A percentile compares a stretch with the other conserved stretches of the same genome.
Conservation (phyloP, 2,888 invertebrate species). For the Acanthosepion pharaonis region DNA sequence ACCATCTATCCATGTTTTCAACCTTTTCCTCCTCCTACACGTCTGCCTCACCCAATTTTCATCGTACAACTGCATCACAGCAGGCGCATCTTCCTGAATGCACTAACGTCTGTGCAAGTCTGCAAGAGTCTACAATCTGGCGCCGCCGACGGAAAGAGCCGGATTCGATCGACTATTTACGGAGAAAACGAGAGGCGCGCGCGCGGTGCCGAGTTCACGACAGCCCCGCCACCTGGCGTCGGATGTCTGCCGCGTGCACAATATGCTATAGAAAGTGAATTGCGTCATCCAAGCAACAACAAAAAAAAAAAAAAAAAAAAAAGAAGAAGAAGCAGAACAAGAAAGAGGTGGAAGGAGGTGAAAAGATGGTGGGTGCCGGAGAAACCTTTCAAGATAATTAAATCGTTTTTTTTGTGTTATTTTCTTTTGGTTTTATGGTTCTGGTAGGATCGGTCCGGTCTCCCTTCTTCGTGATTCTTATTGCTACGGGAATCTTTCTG, state of each 20-base stretch:
- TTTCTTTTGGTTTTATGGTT: not conserved
- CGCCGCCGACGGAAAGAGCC: slow-evolving; percentile 18
- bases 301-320: not conserved
- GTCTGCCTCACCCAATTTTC: not conserved
- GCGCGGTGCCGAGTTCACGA: slow-evolving; percentile 33
- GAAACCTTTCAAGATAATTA: slow-evolving; percentile 20
- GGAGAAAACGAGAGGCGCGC: not conserved
- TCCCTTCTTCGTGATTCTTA: too few relatives aligned
- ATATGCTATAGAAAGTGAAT: slow-evolving; percentile 33
- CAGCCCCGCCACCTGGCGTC: slow-evolving; percentile 13
- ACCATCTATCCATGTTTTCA: not conserved
- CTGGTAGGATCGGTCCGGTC: too few relatives aligned
- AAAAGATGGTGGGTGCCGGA: not conserved
- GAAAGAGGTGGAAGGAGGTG: not conserved
- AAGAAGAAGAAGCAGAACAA: not conserved
- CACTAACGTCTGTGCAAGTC: not conserved
- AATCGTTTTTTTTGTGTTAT: not conserved
- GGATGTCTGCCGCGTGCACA: slow-evolving; percentile 33
- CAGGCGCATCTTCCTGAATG: slow-evolving; percentile 7
- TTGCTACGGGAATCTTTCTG: too few relatives aligned
- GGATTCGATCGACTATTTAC: not conserved
- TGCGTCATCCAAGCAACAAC: not conserved
- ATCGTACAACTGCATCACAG: slow-evolving; percentile 7
- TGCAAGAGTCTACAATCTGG: not conserved
- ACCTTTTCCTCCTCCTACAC: not conserved